Percentiles rank a stretch among this genome's conserved stretches.
Evolutionary conservation across 2,113 vertebrate genomes (phyloP).

Genomic region (Syngnathus floridae): DNA sequence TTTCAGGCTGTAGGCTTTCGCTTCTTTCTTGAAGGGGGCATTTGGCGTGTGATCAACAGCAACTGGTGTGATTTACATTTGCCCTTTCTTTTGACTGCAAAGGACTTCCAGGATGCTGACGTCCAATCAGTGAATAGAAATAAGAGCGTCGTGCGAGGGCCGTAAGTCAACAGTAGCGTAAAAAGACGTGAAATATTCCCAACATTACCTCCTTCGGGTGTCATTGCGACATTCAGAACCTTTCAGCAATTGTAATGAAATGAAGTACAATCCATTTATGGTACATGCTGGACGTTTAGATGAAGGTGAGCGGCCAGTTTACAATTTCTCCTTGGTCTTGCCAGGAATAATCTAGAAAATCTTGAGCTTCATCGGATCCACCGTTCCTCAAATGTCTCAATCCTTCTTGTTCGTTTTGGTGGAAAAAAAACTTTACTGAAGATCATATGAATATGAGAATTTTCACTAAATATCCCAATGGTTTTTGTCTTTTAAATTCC

Average conservation of each 20-base stretch:
- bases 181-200: neutral
- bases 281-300: neutral
- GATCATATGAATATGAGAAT: neutral
- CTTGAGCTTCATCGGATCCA: neutral
- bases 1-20: neutral
- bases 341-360: too few species aligned
- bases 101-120: neutral
- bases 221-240: neutral
- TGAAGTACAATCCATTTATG: neutral
- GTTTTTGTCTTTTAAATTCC: conserved; percentile 28
- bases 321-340: too few species aligned
- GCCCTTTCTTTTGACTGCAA: neutral
- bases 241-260: neutral
- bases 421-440: neutral
- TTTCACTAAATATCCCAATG: conserved; percentile 3
- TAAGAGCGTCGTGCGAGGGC: neutral
- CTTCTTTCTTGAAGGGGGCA: neutral
- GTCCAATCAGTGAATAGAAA: conserved; percentile 1
- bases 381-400: conserved; percentile 21
- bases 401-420: neutral
- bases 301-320: neutral
- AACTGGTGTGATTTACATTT: conserved; percentile 3
- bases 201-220: neutral
- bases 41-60: neutral
- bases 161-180: neutral